Evolutionary conservation across 2,113 vertebrate species (phyloP).

Genomic region (Origma solitaria): DNA sequence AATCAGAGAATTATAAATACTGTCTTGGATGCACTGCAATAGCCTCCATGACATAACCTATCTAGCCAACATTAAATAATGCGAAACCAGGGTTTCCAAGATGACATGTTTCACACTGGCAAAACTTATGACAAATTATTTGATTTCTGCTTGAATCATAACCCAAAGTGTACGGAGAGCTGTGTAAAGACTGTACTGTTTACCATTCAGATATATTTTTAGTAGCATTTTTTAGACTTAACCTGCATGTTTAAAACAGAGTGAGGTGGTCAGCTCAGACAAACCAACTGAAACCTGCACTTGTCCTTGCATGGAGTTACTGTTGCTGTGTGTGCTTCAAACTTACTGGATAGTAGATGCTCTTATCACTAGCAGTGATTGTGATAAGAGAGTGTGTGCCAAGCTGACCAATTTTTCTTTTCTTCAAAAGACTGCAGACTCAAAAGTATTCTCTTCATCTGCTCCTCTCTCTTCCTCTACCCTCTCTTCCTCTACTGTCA

Average conservation of each 20-base stretch:
- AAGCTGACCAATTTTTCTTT: slow-evolving; percentile 62
- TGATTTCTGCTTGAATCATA: slow-evolving; percentile 7
- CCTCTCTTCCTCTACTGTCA: slow-evolving; percentile 66
- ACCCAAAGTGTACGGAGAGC: not conserved
- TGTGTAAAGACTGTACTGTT: not conserved
- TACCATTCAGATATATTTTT: not conserved
- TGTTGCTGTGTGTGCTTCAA: slow-evolving; percentile 38
- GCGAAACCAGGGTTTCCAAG: not conserved
- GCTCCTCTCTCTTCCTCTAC: slow-evolving; percentile 60
- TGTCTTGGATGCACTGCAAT: not conserved
- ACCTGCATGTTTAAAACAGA: slow-evolving; percentile 11
- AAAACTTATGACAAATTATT: not conserved
- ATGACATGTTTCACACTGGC: slow-evolving; percentile 9
- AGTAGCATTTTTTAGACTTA: not conserved
- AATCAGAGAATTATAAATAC: not conserved
- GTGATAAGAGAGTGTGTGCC: not conserved
- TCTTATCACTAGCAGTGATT: not conserved
- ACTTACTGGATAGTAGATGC: not conserved
- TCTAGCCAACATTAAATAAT: not conserved
- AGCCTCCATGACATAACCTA: not conserved
- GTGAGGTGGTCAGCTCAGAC: not conserved
- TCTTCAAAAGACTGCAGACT: slow-evolving; percentile 65
- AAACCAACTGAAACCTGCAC: not conserved
- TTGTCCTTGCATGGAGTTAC: slow-evolving; percentile 41
- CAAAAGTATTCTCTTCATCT: slow-evolving; percentile 62